Evolutionary conservation across 2,113 vertebrate species (phyloP).

Genomic region (Trochalopteron elliotii): DNA sequence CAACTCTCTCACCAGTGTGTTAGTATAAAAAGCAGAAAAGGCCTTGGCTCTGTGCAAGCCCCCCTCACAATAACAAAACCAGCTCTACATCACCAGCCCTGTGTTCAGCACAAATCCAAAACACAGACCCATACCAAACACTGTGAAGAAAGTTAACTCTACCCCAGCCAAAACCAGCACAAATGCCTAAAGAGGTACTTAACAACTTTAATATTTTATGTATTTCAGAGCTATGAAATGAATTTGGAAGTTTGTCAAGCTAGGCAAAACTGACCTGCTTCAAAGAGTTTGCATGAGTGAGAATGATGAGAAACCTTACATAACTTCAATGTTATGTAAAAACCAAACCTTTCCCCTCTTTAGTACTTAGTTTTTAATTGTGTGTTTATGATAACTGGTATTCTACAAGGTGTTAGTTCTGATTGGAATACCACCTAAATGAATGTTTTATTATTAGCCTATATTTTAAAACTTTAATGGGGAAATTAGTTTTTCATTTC

Average conservation of each 20-base stretch:
- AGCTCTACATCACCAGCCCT: neutral
- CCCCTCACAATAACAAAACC: neutral
- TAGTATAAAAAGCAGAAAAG: neutral
- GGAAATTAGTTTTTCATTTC: neutral
- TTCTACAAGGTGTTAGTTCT: neutral
- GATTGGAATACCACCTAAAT: neutral
- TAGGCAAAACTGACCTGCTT: neutral
- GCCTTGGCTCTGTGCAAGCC: neutral
- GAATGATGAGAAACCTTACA: neutral
- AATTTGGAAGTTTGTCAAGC: neutral
- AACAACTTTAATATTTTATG: neutral
- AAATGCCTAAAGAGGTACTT: neutral
- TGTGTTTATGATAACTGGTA: neutral
- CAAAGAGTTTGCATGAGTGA: neutral
- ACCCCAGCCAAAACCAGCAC: neutral
- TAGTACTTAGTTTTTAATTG: neutral
- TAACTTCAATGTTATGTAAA: neutral
- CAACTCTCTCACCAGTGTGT: accelerated
- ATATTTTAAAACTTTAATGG: neutral
- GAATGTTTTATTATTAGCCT: neutral
- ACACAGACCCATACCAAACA: neutral
- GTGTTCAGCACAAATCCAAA: neutral
- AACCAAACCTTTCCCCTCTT: neutral
- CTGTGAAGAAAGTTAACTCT: neutral
- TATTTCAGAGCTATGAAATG: neutral